Evolutionary conservation across 2,797 vertebrate genomes (phyloP).

Genomic region (Argyrosomus regius): DNA sequence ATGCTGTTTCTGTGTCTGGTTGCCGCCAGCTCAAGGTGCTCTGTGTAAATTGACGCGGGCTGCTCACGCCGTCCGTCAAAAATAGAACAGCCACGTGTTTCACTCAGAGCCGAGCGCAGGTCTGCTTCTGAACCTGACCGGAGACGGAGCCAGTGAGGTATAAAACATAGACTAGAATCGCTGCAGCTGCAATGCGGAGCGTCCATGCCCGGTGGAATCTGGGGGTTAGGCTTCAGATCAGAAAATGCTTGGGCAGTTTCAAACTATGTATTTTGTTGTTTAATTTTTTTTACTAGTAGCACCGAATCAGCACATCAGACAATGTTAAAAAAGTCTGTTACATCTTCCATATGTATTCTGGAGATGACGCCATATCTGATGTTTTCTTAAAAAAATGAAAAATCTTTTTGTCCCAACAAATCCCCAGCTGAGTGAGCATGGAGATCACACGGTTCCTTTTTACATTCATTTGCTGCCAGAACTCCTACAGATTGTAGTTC

Average conservation of each 20-base stretch:
- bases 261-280: neutral
- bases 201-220: no score
- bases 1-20: no score
- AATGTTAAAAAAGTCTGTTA: conserved; percentile 4
- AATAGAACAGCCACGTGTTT: no score
- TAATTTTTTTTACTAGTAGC: neutral
- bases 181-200: no score
- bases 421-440: conserved; percentile 30
- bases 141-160: no score
- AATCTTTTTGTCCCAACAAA: conserved; percentile 10
- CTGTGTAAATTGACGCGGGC: no score
- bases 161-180: no score
- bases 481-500: conserved; percentile 39
- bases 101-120: no score
- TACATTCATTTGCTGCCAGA: conserved; percentile 47
- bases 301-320: neutral
- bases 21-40: no score
- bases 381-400: neutral
- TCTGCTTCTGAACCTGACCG: no score
- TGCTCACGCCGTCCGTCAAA: no score
- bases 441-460: conserved; percentile 46
- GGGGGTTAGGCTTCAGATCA: neutral
- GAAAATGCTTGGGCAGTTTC: neutral
- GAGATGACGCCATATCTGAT: conserved; percentile 5
- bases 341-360: neutral